Percentiles rank a stretch among this genome's conserved stretches.
phyloP scores from a whole-genome alignment of 2,888 invertebrate species.

The Drosophila nr. perissopoda region DNA sequence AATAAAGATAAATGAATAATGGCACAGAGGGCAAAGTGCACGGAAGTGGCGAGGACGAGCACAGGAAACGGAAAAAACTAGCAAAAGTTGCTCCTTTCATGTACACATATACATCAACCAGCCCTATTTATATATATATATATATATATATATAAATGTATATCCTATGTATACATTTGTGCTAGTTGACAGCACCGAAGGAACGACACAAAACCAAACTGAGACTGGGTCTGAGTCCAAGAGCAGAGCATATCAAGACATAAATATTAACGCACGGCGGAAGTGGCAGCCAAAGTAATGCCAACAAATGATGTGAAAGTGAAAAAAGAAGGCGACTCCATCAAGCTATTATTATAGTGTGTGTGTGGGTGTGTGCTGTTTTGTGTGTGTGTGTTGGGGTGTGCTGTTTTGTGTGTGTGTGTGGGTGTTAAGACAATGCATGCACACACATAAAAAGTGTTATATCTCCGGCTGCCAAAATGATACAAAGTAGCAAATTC shows the following conservation, averaged over 20 bases:
- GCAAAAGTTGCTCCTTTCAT: constrained; percentile 53
- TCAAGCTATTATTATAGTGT: not conserved
- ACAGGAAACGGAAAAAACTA: constrained; percentile 59
- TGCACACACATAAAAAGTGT: constrained; percentile 62
- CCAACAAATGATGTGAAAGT: constrained; percentile 72
- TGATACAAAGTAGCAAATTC: constrained; percentile 70
- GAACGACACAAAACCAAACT: constrained; percentile 2
- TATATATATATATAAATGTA: not conserved
- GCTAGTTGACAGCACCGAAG: constrained; percentile 8
- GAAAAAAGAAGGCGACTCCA: constrained; percentile 11
- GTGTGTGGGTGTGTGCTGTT: not conserved
- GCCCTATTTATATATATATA: not conserved
- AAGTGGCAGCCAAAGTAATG: constrained; percentile 72
- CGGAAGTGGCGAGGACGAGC: constrained; percentile 39
- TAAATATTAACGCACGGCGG: constrained; percentile 69
- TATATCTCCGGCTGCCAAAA: constrained; percentile 50
- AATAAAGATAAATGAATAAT: constrained; percentile 53
- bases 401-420: not conserved
- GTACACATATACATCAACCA: constrained; percentile 5
- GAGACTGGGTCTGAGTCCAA: constrained; percentile 11
- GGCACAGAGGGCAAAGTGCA: constrained; percentile 50
- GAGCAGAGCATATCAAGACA: constrained; percentile 44
- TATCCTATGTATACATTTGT: constrained; percentile 3
- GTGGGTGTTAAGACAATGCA: constrained; percentile 44
- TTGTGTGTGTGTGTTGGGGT: not conserved